Conservation (phyloP, 2,113 vertebrate genomes). For the Arvicanthis niloticus region DNA sequence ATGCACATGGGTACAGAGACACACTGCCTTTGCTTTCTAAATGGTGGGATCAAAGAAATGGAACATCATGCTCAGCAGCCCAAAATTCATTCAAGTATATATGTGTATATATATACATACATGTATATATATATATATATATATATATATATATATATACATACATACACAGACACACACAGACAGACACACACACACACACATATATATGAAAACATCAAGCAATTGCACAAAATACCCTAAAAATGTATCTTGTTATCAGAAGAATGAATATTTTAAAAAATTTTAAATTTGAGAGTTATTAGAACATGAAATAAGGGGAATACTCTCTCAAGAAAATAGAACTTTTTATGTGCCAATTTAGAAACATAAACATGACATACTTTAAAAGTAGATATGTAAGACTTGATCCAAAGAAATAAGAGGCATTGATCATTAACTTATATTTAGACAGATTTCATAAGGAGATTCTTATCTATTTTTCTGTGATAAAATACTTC, state of each 20-base stretch:
- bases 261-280: not conserved
- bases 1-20: too few species aligned
- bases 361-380: not conserved
- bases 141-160: too few species aligned
- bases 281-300: not conserved
- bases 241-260: not conserved
- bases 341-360: not conserved
- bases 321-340: not conserved
- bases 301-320: not conserved
- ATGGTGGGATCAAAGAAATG: not conserved
- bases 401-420: not conserved
- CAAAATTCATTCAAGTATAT: not conserved
- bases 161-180: too few species aligned
- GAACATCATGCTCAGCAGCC: not conserved
- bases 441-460: not conserved
- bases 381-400: not conserved
- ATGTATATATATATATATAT: too few species aligned
- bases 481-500: not conserved
- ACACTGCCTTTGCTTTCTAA: not conserved
- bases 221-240: not conserved
- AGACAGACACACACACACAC: too few species aligned
- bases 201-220: not conserved
- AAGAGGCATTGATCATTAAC: not conserved
- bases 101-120: too few species aligned
- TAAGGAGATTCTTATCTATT: not conserved